These are phyloP conservation scores for Lerema accius DNA, from an alignment of 1,140 invertebrate species.

Conservation along the genomic window DNA sequence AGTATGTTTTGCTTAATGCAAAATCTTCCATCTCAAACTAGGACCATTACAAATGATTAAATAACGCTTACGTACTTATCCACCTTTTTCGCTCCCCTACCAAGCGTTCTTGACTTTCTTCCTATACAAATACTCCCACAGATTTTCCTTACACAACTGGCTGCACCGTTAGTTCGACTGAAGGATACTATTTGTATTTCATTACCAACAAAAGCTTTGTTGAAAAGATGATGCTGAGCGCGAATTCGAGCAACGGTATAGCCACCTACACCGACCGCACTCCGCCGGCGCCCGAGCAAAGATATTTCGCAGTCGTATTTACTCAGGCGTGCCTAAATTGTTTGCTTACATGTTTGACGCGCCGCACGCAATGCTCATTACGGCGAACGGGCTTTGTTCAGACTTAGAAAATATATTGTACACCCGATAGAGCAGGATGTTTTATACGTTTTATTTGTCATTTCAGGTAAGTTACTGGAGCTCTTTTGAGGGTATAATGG, in stretches of 20 bases:
- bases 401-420: constrained; percentile 78
- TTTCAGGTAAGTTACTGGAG: constrained; percentile 70
- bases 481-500: constrained; percentile 59
- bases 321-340: constrained; percentile 81
- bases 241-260: constrained; percentile 64
- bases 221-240: constrained; percentile 74
- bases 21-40: constrained; percentile 20
- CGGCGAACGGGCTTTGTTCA: constrained; percentile 77
- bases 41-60: constrained; percentile 38
- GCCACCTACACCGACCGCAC: constrained; percentile 70
- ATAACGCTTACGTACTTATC: constrained; percentile 42
- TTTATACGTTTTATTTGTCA: constrained; percentile 78
- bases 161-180: constrained; percentile 61
- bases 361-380: constrained; percentile 81
- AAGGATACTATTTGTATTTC: constrained; percentile 79
- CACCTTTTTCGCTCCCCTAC: constrained; percentile 23
- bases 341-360: constrained; percentile 82
- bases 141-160: constrained; percentile 64
- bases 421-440: constrained; percentile 70
- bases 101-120: constrained; percentile 41
- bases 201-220: constrained; percentile 78
- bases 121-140: constrained; percentile 54
- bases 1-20: constrained; percentile 32
- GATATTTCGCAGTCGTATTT: constrained; percentile 81
- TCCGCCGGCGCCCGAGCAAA: constrained; percentile 64